phyloP scores from a whole-genome alignment of 35 echinoderm and acorn worm genomes.

The Stichopus chloronotus region DNA sequence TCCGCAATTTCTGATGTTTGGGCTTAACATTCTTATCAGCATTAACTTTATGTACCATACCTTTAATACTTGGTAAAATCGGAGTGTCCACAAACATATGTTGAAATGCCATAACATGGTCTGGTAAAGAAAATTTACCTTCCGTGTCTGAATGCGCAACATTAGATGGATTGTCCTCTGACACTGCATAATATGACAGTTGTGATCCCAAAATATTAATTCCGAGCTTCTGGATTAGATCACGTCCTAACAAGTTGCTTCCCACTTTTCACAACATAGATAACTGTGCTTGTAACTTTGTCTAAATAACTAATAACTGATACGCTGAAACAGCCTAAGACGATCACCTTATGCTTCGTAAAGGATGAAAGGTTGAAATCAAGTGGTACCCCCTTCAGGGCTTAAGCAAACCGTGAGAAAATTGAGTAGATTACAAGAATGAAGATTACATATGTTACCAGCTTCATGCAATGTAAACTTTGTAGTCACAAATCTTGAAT shows the following conservation, averaged over 20 bases:
- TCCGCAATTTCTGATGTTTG: slow-evolving; percentile 20
- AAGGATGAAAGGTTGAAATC: not conserved
- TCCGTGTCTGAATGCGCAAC: not conserved
- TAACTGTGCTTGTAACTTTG: not conserved
- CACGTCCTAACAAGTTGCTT: not conserved
- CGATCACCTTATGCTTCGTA: too few species aligned
- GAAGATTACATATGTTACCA: too few species aligned
- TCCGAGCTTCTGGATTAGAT: not conserved
- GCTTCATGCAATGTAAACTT: too few species aligned
- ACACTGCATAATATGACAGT: not conserved
- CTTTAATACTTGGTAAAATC: not conserved
- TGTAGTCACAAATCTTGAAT: too few species aligned
- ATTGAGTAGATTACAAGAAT: too few species aligned
- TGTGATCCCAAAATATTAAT: not conserved
- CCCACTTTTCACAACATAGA: slow-evolving; percentile 27
- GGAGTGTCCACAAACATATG: not conserved
- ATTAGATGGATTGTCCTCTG: not conserved
- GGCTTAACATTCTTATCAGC: slow-evolving; percentile 35
- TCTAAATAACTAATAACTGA: slow-evolving; percentile 37
- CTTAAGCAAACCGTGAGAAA: too few species aligned
- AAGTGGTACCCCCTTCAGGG: too few species aligned
- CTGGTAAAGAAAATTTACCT: not conserved
- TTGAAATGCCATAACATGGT: not conserved
- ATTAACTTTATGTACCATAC: slow-evolving; percentile 37
- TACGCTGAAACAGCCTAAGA: not conserved